These are phyloP conservation scores for Dromaius novaehollandiae DNA, from an alignment of 2,113 vertebrate genomes.

Conservation along the genomic window DNA sequence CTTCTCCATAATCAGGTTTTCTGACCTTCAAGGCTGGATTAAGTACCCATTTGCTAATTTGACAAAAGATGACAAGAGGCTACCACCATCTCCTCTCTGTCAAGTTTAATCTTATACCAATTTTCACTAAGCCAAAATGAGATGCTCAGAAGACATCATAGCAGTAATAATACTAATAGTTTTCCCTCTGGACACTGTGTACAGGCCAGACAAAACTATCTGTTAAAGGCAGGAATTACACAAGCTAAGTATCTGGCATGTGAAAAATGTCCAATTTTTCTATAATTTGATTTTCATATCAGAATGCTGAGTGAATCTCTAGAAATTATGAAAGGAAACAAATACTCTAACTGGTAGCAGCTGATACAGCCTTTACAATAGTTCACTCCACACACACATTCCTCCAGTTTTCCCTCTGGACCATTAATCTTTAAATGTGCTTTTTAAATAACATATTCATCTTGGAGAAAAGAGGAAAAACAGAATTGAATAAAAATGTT, in stretches of 20 bases:
- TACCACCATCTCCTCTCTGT: neutral
- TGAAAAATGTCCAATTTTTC: neutral
- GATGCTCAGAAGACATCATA: neutral
- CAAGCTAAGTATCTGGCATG: constrained; percentile 1
- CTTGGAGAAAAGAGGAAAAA: neutral
- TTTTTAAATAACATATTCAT: neutral
- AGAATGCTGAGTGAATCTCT: neutral
- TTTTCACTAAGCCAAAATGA: neutral
- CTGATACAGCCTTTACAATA: neutral
- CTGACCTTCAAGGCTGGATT: neutral
- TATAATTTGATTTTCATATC: neutral
- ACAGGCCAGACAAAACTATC: neutral
- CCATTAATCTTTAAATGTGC: neutral
- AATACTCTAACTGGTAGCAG: neutral
- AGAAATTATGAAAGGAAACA: neutral
- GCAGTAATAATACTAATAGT: neutral
- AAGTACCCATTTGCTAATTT: neutral
- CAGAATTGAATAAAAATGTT: neutral
- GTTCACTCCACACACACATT: neutral
- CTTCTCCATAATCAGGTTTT: neutral
- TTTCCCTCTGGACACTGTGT: neutral
- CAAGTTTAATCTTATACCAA: neutral
- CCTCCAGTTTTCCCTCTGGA: neutral
- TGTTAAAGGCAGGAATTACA: neutral
- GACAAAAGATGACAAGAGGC: neutral